Percentiles rank a stretch among this genome's conserved stretches.
Conservation (phyloP, 2,797 vertebrate genomes). For the Neomorphus geoffroyi region DNA sequence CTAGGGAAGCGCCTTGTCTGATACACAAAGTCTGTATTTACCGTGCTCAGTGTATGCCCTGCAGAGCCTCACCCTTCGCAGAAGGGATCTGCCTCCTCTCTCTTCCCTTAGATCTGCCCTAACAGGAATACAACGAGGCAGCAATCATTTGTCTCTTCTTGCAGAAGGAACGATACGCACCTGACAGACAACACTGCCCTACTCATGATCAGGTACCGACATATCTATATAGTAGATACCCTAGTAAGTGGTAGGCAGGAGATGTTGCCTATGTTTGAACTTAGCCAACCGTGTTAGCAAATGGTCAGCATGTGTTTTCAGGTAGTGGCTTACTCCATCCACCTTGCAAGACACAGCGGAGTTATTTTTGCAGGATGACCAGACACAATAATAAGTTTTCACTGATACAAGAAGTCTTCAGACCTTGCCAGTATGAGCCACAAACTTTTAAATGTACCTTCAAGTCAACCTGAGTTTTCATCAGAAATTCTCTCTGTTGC, state of each 20-base stretch:
- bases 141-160: background rate
- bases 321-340: background rate
- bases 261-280: background rate
- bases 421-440: background rate
- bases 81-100: background rate
- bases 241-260: background rate
- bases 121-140: background rate
- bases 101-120: background rate
- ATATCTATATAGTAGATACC: too few species aligned
- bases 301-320: background rate
- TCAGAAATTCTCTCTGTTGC: constrained; percentile 35
- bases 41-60: background rate
- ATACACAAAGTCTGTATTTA: background rate
- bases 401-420: background rate
- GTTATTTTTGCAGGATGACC: background rate
- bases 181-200: background rate
- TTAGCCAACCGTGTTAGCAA: background rate
- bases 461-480: constrained; percentile 17
- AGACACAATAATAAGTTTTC: background rate
- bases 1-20: background rate
- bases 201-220: background rate
- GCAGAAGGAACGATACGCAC: background rate
- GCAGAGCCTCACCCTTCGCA: background rate
- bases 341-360: background rate
- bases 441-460: background rate